Conservation (phyloP, 2,888 invertebrate species). For the Erynnis tages region DNA sequence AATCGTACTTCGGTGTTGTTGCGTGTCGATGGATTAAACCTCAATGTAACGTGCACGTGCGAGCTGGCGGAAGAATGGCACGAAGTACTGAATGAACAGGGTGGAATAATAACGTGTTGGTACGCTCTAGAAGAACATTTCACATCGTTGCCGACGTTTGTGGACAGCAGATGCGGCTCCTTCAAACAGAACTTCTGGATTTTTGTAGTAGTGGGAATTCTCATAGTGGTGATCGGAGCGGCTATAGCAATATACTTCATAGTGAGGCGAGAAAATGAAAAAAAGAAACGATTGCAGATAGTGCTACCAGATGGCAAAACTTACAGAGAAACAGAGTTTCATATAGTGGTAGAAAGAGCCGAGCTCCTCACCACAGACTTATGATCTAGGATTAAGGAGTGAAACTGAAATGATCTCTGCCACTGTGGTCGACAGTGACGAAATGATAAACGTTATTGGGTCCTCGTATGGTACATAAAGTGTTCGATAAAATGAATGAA, state of each 20-base stretch:
- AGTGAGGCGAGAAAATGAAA: slow-evolving; percentile 73
- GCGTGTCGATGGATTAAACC: slow-evolving; percentile 80
- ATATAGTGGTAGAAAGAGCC: slow-evolving; percentile 92
- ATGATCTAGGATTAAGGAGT: slow-evolving; percentile 50
- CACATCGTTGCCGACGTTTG: slow-evolving; percentile 63
- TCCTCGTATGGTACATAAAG: slow-evolving; percentile 14
- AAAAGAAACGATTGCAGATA: slow-evolving; percentile 84
- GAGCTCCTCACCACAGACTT: slow-evolving; percentile 91
- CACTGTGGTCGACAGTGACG: slow-evolving; percentile 31
- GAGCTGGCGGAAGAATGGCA: slow-evolving; percentile 64
- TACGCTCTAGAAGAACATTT: slow-evolving; percentile 62
- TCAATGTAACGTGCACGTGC: slow-evolving; percentile 83
- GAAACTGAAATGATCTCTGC: slow-evolving; percentile 43
- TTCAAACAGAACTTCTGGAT: slow-evolving; percentile 75
- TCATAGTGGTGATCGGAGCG: slow-evolving; percentile 70
- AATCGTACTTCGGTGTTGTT: slow-evolving; percentile 79
- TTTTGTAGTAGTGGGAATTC: slow-evolving; percentile 68
- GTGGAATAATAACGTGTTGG: slow-evolving; percentile 67
- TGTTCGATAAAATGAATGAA: slow-evolving; percentile 9
- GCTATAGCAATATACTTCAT: slow-evolving; percentile 72
- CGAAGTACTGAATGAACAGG: slow-evolving; percentile 54
- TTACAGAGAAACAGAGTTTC: slow-evolving; percentile 92
- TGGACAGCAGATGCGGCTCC: slow-evolving; percentile 64
- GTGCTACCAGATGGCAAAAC: slow-evolving; percentile 91
- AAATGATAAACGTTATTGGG: slow-evolving; percentile 29